Evolutionary conservation across 2,797 vertebrate genomes (phyloP).

Genomic region (Pyrocephalus nanus): DNA sequence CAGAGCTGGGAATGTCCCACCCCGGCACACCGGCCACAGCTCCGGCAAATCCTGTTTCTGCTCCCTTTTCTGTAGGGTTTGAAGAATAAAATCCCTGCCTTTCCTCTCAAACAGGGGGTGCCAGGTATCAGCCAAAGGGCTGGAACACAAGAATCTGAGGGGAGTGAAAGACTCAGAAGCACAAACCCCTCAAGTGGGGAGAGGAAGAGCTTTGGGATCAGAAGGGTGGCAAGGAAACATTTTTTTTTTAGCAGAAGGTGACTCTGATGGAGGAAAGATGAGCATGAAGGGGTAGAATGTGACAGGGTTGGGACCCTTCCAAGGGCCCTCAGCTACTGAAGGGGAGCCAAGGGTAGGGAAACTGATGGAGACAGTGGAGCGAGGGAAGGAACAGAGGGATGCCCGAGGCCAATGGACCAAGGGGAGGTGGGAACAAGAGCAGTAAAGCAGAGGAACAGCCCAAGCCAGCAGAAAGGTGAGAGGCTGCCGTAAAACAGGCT

Average conservation of each 20-base stretch:
- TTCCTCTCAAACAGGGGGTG: neutral
- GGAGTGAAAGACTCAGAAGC: accelerated
- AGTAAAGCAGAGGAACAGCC: neutral
- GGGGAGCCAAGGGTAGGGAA: neutral
- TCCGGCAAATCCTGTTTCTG: neutral
- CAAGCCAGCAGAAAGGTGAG: accelerated
- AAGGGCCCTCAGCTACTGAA: neutral
- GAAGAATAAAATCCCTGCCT: neutral
- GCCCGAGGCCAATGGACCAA: accelerated
- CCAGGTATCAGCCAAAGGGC: neutral
- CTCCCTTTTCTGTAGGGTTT: neutral
- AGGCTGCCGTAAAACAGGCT: neutral
- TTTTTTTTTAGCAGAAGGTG: neutral
- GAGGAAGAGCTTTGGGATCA: neutral
- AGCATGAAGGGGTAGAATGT: neutral
- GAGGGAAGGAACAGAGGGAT: neutral
- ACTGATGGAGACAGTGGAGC: neutral
- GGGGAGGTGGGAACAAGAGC: neutral
- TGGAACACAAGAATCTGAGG: neutral
- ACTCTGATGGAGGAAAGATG: neutral
- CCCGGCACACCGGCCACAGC: neutral
- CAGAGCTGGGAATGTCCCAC: constrained; percentile 15
- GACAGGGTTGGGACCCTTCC: neutral
- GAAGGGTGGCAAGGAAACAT: neutral
- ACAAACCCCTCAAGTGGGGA: accelerated